A percentile compares a stretch with the other conserved stretches of the same genome.
phyloP scores from a whole-genome alignment of 1,140 invertebrate genomes.

The Amphibalanus amphitrite region DNA sequence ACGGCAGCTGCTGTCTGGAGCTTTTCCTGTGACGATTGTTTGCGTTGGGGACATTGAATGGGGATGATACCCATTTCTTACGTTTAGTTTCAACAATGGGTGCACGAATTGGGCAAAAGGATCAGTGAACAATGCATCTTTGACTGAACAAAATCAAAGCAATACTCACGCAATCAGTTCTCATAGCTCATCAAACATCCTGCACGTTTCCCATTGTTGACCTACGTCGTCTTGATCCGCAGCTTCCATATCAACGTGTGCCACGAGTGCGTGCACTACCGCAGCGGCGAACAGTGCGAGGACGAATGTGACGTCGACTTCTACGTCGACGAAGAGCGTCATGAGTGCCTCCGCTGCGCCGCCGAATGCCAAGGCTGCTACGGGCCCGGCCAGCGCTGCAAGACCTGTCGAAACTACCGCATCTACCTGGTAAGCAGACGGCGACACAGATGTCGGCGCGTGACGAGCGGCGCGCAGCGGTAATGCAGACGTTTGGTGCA shows the following conservation, averaged over 20 bases:
- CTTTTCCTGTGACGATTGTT: no score
- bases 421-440: slow-evolving; percentile 36
- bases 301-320: slow-evolving; percentile 71
- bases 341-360: slow-evolving; percentile 57
- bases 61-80: no score
- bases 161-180: no score
- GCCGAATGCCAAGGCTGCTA: slow-evolving; percentile 64
- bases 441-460: no score
- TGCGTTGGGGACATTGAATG: no score
- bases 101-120: no score
- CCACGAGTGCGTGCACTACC: slow-evolving; percentile 64
- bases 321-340: slow-evolving; percentile 46
- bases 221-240: background rate
- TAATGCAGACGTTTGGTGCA: no score
- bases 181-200: no score
- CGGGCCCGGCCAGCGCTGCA: slow-evolving; percentile 60
- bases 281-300: slow-evolving; percentile 73
- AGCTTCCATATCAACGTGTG: slow-evolving; percentile 33
- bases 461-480: no score
- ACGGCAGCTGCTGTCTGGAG: slow-evolving; percentile 36
- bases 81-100: no score
- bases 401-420: slow-evolving; percentile 68
- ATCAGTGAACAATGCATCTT: no score
- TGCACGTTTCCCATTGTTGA: background rate
- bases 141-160: no score